Conservation (phyloP, 2,113 vertebrate species). For the Mustelus asterias region DNA sequence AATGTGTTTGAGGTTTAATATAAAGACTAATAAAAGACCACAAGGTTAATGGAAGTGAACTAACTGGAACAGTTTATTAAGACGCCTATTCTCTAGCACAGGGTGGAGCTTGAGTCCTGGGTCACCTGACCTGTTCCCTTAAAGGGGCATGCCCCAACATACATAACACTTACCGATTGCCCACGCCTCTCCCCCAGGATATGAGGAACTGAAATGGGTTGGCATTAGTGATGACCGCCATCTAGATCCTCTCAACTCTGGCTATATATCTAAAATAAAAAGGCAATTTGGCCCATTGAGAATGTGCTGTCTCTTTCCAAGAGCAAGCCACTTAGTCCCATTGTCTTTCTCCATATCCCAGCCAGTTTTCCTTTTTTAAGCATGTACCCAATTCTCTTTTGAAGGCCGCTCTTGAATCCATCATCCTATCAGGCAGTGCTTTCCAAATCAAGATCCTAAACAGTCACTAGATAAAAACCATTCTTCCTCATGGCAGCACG, state of each 20-base stretch:
- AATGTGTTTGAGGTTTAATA: too few species aligned
- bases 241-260: not conserved
- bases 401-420: not conserved
- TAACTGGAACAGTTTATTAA: too few species aligned
- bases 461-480: not conserved
- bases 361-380: not conserved
- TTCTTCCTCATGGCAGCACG: not conserved
- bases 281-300: not conserved
- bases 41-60: too few species aligned
- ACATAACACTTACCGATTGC: not conserved
- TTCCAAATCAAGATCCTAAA: not conserved
- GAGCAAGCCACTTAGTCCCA: not conserved
- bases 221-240: not conserved
- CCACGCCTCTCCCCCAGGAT: too few species aligned
- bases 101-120: too few species aligned
- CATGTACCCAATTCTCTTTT: not conserved
- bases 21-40: too few species aligned
- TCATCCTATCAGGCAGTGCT: not conserved
- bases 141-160: too few species aligned
- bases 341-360: not conserved
- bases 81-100: too few species aligned
- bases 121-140: too few species aligned
- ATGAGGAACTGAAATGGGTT: not conserved
- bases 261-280: not conserved
- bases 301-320: not conserved